Evolutionary conservation across 2,888 invertebrate species (phyloP).

Genomic region (Apomyelois bistriatella): DNA sequence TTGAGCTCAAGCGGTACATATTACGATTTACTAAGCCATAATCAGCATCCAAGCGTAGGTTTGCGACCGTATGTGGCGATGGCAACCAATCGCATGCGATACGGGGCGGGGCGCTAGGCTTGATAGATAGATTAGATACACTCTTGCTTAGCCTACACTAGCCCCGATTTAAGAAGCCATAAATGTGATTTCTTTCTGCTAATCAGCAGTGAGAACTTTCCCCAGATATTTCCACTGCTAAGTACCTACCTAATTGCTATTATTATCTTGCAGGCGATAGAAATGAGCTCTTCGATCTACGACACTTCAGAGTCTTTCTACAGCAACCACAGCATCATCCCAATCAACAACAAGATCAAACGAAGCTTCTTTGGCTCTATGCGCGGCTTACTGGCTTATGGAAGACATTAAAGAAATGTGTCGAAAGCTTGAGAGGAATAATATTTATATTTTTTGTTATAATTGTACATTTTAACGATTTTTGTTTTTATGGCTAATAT

Average conservation of each 20-base stretch:
- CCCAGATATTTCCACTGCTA: no score
- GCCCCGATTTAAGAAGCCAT: no score
- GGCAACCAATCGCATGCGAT: no score
- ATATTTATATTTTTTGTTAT: conserved; percentile 10
- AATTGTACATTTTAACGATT: background rate
- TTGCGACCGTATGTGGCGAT: no score
- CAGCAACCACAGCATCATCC: conserved; percentile 55
- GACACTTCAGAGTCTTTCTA: conserved; percentile 67
- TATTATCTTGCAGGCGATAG: conserved; percentile 45
- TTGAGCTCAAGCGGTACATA: no score
- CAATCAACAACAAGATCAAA: conserved; percentile 48
- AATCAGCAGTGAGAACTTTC: no score
- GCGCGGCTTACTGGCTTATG: conserved; percentile 48
- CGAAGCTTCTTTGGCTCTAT: conserved; percentile 60
- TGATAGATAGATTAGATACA: no score
- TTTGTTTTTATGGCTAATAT: conserved; percentile 9
- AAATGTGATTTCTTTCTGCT: no score
- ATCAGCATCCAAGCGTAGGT: no score
- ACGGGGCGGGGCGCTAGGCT: no score
- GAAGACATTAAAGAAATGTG: conserved; percentile 33
- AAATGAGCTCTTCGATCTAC: conserved; percentile 60
- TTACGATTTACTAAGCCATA: no score
- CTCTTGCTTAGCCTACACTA: no score
- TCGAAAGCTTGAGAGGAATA: conserved; percentile 18
- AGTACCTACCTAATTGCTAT: background rate